phyloP scores from a whole-genome alignment of 2,797 vertebrate genomes.

The Pagetopsis macropterus region DNA sequence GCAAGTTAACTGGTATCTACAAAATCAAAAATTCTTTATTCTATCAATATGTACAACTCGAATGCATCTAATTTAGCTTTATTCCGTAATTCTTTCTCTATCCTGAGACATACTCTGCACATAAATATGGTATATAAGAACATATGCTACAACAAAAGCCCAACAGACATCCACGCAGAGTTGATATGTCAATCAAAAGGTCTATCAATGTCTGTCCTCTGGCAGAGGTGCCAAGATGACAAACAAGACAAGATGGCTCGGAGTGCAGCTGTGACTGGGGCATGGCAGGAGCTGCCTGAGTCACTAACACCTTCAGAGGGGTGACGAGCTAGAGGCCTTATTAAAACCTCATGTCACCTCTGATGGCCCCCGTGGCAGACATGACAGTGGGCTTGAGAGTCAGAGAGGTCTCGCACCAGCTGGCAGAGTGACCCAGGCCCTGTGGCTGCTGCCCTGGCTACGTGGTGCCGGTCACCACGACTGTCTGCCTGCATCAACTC shows the following conservation, averaged over 20 bases:
- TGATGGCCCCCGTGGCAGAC: constrained; percentile 73
- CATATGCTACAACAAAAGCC: constrained; percentile 50
- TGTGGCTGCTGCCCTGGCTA: constrained; percentile 76
- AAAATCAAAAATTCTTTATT: not conserved
- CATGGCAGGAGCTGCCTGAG: constrained; percentile 71
- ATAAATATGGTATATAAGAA: constrained; percentile 35
- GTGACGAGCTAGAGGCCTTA: constrained; percentile 70
- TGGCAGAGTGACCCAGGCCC: constrained; percentile 83
- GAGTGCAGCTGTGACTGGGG: constrained; percentile 73
- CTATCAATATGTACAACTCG: not conserved
- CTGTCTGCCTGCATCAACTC: constrained; percentile 83
- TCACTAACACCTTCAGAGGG: constrained; percentile 75
- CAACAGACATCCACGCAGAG: constrained; percentile 47
- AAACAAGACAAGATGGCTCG: constrained; percentile 74
- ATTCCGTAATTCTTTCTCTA: constrained; percentile 12
- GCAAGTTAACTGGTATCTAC: not conserved
- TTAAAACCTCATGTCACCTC: constrained; percentile 78
- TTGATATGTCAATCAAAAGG: constrained; percentile 79
- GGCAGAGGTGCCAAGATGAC: constrained; percentile 76
- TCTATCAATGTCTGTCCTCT: constrained; percentile 79
- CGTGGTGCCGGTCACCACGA: constrained; percentile 65
- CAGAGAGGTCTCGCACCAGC: constrained; percentile 78
- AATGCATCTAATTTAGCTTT: constrained; percentile 27
- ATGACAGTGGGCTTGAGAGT: constrained; percentile 68
- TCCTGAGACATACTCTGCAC: constrained; percentile 2